A percentile compares a stretch with the other conserved stretches of the same genome.
These are phyloP conservation scores for Apteryx mantelli DNA, from an alignment of 2,113 vertebrate species.

Conservation along the genomic window DNA sequence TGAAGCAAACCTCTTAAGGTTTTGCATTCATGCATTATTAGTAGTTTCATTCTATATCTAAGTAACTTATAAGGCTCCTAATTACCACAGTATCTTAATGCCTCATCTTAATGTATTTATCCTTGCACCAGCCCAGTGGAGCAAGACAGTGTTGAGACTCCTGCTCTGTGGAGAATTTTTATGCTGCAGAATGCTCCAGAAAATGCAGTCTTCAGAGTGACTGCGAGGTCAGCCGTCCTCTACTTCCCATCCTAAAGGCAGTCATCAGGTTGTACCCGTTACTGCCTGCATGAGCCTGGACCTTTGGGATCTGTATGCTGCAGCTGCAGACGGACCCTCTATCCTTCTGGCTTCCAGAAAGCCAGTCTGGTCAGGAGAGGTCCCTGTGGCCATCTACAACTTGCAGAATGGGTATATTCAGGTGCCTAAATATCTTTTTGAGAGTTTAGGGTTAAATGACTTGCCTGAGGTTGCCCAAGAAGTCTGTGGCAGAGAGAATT, in stretches of 20 bases:
- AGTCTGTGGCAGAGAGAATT: neutral
- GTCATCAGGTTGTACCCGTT: rapidly evolving
- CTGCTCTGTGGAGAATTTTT: neutral
- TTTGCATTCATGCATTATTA: constrained; percentile 74
- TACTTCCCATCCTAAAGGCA: neutral
- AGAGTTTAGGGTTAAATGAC: neutral
- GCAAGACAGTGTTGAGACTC: neutral
- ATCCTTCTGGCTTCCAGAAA: neutral
- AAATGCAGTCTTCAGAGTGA: neutral
- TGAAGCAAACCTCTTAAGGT: constrained; percentile 54
- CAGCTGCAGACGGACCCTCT: neutral
- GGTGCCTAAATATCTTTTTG: neutral
- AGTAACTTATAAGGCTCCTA: constrained; percentile 56
- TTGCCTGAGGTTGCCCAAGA: neutral
- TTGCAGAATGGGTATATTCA: neutral
- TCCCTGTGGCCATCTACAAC: neutral
- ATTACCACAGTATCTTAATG: constrained; percentile 58
- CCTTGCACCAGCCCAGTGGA: constrained; percentile 1
- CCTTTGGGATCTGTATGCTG: neutral
- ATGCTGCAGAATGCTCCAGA: neutral
- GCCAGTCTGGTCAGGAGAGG: neutral
- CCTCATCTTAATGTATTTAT: constrained; percentile 48
- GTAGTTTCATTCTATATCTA: constrained; percentile 58
- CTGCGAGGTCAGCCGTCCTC: neutral
- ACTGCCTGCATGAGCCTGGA: neutral